Percentiles rank a stretch among this genome's conserved stretches.
Conservation (phyloP, 2,113 vertebrate species). For the Dicaeum eximium region DNA sequence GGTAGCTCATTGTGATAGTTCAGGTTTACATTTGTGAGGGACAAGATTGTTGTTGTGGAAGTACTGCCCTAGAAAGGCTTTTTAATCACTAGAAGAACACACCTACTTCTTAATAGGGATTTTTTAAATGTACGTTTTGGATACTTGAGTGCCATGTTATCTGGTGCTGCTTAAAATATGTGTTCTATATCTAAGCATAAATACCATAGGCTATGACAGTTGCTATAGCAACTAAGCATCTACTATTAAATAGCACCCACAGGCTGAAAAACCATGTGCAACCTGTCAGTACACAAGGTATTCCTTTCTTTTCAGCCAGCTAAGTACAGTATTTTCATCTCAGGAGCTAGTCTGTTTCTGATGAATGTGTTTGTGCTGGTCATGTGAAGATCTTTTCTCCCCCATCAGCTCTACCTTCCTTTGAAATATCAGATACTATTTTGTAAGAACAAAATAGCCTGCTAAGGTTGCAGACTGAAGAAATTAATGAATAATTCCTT, state of each 20-base stretch:
- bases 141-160: not conserved
- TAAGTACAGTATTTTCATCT: conserved; percentile 21
- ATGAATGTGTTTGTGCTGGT: conserved; percentile 19
- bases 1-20: not conserved
- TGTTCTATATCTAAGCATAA: conserved; percentile 39
- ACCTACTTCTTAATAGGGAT: not conserved
- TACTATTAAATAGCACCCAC: conserved; percentile 51
- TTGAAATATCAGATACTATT: conserved; percentile 20
- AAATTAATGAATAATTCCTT: conserved; percentile 63
- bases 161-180: conserved; percentile 31
- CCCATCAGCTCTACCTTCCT: not conserved
- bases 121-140: not conserved
- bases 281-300: conserved; percentile 19
- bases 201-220: conserved; percentile 46
- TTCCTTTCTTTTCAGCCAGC: conserved; percentile 18
- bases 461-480: not conserved
- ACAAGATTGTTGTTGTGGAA: not conserved
- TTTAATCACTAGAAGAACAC: not conserved
- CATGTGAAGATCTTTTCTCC: not conserved
- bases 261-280: conserved; percentile 42
- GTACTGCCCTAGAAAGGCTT: not conserved
- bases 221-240: conserved; percentile 62
- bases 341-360: not conserved
- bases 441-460: conserved; percentile 36
- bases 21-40: not conserved